Conservation (phyloP, 1,140 invertebrate species). For the Ceratitis capitata region DNA sequence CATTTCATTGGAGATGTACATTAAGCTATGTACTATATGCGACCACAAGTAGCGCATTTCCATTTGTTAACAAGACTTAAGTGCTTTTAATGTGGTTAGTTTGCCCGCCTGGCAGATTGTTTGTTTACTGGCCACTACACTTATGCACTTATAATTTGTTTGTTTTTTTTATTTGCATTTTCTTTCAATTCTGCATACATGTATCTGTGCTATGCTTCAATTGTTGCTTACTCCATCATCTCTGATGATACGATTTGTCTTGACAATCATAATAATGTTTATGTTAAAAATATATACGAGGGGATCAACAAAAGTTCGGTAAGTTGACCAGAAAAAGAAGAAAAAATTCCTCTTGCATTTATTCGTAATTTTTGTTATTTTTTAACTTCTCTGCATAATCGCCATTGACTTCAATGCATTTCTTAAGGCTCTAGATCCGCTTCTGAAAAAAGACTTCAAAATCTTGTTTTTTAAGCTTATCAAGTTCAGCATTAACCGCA, state of each 20-base stretch:
- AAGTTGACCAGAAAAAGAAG: too few relatives aligned
- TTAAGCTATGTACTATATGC: not conserved
- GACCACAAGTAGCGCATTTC: constrained; percentile 4
- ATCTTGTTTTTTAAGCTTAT: too few relatives aligned
- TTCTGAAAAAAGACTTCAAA: too few relatives aligned
- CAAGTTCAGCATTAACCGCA: too few relatives aligned
- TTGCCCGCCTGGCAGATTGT: not conserved
- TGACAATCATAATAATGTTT: not conserved
- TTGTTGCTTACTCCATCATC: not conserved
- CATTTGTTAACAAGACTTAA: constrained; percentile 31
- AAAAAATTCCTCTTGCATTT: too few relatives aligned
- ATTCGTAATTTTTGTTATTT: too few relatives aligned
- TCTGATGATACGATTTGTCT: constrained; percentile 13
- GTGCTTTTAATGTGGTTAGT: constrained; percentile 35
- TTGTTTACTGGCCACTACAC: constrained; percentile 8
- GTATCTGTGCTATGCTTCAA: not conserved
- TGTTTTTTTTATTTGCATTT: not conserved
- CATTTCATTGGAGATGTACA: not conserved
- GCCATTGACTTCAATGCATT: too few relatives aligned
- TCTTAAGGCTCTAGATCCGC: too few relatives aligned
- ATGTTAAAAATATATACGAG: not conserved
- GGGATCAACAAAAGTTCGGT: too few relatives aligned
- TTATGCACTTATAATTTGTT: constrained; percentile 34
- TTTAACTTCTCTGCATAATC: too few relatives aligned
- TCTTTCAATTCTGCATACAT: not conserved